Evolutionary conservation across 37 sponge, comb jelly and placozoan species (phyloP).

Genomic region (Cladorhizidae sp.): DNA sequence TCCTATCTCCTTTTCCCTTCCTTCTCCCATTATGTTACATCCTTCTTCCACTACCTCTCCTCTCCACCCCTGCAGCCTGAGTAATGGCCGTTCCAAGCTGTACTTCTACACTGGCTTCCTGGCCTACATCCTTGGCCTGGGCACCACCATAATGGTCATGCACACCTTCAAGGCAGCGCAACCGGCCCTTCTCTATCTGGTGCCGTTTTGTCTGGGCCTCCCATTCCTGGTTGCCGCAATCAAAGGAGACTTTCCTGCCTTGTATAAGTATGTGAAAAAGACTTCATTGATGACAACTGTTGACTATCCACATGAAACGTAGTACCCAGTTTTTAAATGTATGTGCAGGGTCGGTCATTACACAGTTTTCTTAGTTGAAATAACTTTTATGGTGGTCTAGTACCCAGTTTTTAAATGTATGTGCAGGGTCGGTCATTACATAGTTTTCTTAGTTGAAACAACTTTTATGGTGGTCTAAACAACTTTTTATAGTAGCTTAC

Average conservation of each 20-base stretch:
- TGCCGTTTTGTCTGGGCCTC: conserved; percentile 93
- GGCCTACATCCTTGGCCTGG: conserved; percentile 94
- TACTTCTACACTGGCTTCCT: conserved; percentile 88
- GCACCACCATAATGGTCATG: conserved; percentile 81
- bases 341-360: too few species aligned
- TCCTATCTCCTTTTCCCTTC: background rate
- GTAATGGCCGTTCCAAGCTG: conserved; percentile 31
- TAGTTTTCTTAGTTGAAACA: too few species aligned
- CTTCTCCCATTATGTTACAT: background rate
- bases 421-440: too few species aligned
- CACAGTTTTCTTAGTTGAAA: too few species aligned
- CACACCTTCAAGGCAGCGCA: conserved; percentile 93
- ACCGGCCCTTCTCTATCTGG: conserved; percentile 98
- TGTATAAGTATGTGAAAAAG: conserved; percentile 58
- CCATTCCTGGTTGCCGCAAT: conserved; percentile 79
- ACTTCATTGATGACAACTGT: too few species aligned
- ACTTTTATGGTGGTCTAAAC: too few species aligned
- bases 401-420: too few species aligned
- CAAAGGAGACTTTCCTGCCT: conserved; percentile 72
- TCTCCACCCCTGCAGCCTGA: conserved; percentile 7
- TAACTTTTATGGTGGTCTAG: too few species aligned
- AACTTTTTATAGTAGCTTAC: too few species aligned
- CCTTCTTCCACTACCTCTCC: background rate
- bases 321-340: background rate
- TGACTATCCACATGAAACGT: background rate